Percentiles rank a stretch among this genome's conserved stretches.
These are phyloP conservation scores for Mirounga angustirostris DNA, from an alignment of 2,113 vertebrate genomes.

Conservation along the genomic window DNA sequence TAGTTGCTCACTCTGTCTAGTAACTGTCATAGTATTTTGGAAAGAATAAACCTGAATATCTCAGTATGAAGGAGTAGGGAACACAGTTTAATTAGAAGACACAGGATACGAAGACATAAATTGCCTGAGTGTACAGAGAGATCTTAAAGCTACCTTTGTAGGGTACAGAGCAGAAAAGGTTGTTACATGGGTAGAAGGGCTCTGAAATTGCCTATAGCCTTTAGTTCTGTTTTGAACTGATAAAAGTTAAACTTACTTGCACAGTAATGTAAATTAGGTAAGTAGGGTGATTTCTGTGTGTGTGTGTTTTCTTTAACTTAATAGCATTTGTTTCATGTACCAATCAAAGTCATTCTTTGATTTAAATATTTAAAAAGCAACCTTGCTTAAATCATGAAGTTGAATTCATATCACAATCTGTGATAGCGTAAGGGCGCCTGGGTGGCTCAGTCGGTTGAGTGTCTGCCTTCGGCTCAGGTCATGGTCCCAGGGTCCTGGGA, in stretches of 20 bases:
- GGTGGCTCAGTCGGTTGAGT: no score
- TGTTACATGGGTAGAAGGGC: neutral
- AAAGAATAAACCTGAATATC: constrained; percentile 7
- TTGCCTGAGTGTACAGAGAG: neutral
- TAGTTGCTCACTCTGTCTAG: neutral
- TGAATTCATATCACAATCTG: constrained; percentile 29
- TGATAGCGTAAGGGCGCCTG: neutral
- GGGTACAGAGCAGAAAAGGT: neutral
- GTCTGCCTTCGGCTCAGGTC: no score
- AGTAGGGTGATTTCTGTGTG: neutral
- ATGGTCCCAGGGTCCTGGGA: no score
- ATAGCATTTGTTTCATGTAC: constrained; percentile 13
- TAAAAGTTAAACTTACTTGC: constrained; percentile 43
- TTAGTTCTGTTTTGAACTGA: constrained; percentile 16
- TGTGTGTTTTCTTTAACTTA: neutral
- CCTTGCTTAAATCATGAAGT: constrained; percentile 8
- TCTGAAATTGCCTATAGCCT: neutral
- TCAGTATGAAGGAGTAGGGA: neutral
- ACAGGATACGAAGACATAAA: neutral
- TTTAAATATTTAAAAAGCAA: neutral
- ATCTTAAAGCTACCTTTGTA: neutral
- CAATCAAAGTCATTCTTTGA: neutral
- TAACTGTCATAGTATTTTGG: constrained; percentile 9
- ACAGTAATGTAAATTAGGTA: constrained; percentile 20
- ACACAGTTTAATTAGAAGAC: constrained; percentile 18